Percentiles rank a stretch among this genome's conserved stretches.
Evolutionary conservation across 2,113 vertebrate species (phyloP).

Genomic region (Agelaius phoeniceus): DNA sequence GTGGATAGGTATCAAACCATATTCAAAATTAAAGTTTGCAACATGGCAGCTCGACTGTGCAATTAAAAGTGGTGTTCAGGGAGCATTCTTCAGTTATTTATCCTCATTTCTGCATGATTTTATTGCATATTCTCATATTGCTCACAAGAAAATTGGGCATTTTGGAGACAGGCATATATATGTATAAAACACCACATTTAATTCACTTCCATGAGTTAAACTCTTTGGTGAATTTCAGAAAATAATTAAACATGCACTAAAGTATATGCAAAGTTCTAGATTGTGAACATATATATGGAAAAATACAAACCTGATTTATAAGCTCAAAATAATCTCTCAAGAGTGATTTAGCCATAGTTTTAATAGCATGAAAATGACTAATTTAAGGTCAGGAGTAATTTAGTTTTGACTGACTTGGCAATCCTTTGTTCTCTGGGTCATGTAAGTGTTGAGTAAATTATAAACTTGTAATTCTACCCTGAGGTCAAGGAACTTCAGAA

Average conservation of each 20-base stretch:
- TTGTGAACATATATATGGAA: not conserved
- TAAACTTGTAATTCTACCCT: constrained; percentile 62
- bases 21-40: not conserved
- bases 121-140: not conserved
- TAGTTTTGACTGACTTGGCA: constrained; percentile 44
- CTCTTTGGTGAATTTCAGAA: not conserved
- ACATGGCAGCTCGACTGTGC: not conserved
- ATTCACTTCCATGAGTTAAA: not conserved
- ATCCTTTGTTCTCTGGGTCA: constrained; percentile 62
- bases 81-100: not conserved
- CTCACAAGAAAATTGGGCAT: not conserved
- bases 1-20: not conserved
- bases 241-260: not conserved
- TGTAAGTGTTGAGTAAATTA: constrained; percentile 63
- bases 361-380: constrained; percentile 42
- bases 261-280: not conserved
- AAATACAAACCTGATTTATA: not conserved
- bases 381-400: constrained; percentile 57
- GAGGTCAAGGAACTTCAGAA: constrained; percentile 55
- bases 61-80: not conserved
- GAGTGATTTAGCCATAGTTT: not conserved
- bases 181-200: not conserved
- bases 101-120: not conserved
- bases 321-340: not conserved
- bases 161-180: not conserved